These are phyloP conservation scores for Pagetopsis macropterus DNA, from an alignment of 2,797 vertebrate species.

Conservation along the genomic window DNA sequence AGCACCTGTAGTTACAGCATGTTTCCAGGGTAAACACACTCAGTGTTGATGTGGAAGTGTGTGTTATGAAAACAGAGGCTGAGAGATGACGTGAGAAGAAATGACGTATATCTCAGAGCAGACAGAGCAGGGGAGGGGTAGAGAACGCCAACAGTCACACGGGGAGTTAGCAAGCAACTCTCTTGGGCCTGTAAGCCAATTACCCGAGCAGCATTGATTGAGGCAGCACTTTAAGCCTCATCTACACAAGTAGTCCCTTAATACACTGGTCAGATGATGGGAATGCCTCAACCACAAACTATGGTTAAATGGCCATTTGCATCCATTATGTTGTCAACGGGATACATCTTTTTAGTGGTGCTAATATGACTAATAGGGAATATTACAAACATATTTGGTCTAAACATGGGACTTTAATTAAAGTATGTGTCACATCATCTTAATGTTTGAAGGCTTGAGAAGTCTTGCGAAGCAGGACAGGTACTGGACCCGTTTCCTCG, in stretches of 20 bases:
- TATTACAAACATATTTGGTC: conserved; percentile 4
- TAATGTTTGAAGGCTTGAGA: conserved; percentile 8
- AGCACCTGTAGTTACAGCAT: conserved; percentile 13
- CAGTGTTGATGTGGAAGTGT: conserved; percentile 38
- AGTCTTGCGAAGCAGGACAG: conserved; percentile 15
- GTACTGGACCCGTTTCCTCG: conserved; percentile 17
- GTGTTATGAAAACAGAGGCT: conserved; percentile 77
- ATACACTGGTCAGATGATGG: conserved; percentile 76
- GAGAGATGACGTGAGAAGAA: conserved; percentile 54
- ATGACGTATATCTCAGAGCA: conserved; percentile 50
- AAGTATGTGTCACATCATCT: background rate
- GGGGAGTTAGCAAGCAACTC: conserved; percentile 69
- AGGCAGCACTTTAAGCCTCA: conserved; percentile 79
- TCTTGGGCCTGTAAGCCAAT: conserved; percentile 77
- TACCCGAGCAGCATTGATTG: conserved; percentile 78
- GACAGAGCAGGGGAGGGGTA: conserved; percentile 52
- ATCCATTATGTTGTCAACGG: conserved; percentile 47
- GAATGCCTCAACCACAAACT: conserved; percentile 72
- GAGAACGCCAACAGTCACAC: conserved; percentile 66
- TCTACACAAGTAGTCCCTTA: conserved; percentile 78
- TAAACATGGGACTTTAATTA: background rate
- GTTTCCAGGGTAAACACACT: conserved; percentile 73
- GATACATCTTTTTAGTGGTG: conserved; percentile 38
- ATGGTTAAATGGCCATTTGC: conserved; percentile 43
- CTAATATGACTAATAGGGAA: conserved; percentile 23